phyloP scores from a whole-genome alignment of 2,888 invertebrate genomes.

The Ferdinandea cuprea region DNA sequence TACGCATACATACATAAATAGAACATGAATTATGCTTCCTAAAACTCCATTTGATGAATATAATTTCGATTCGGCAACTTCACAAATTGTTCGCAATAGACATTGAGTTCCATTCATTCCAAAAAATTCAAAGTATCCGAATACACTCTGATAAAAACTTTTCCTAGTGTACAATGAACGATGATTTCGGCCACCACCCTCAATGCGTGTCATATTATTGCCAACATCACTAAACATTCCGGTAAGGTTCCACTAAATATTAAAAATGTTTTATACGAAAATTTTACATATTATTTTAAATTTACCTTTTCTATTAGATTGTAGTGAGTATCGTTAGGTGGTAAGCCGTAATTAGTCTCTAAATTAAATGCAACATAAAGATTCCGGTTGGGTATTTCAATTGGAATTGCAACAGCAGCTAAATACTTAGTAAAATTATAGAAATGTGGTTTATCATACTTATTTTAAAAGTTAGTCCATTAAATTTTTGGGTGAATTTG shows the following conservation, averaged over 20 bases:
- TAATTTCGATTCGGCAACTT: constrained; percentile 83
- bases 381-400: constrained; percentile 87
- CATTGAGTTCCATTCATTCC: constrained; percentile 84
- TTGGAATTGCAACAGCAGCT: constrained; percentile 88
- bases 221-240: constrained; percentile 78
- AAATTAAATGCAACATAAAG: constrained; percentile 90
- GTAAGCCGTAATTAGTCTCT: constrained; percentile 87
- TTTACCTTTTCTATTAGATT: constrained; percentile 84
- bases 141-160: constrained; percentile 79
- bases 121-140: constrained; percentile 79
- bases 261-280: background rate
- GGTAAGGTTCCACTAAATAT: constrained; percentile 79
- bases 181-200: constrained; percentile 76
- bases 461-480: background rate
- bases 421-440: constrained; percentile 85
- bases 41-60: constrained; percentile 85
- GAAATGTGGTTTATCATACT: background rate
- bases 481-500: too few species aligned
- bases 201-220: constrained; percentile 79
- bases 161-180: constrained; percentile 76
- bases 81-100: constrained; percentile 87
- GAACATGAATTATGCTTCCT: constrained; percentile 87
- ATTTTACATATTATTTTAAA: background rate
- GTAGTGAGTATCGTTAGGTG: constrained; percentile 85
- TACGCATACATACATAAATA: constrained; percentile 86